Evolutionary conservation across 2,113 vertebrate species (phyloP), one percentile per base, ranked within the genome.

Genomic region (Pluvianellus socialis): DNA sequence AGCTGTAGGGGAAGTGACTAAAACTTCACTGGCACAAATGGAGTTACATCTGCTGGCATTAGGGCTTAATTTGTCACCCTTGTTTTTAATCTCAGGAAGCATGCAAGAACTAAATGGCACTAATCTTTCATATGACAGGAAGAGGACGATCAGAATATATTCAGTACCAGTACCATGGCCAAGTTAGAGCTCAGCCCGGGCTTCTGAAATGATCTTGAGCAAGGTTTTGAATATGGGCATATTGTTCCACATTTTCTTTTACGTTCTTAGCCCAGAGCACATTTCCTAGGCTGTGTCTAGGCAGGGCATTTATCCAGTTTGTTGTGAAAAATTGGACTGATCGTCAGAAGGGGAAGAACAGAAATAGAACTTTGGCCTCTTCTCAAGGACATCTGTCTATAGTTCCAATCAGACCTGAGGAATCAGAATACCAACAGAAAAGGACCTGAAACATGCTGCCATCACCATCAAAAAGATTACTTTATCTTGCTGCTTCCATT

Each of bases 61-160:
- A 91, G 65, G 32, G 35, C 65, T 89, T 88, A 73, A 94, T 96
- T 92, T 94, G 42, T 92, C 86, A 92, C 50, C 92, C 79, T 42
- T 80, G 89, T 80, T 94, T 95, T 81, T 76, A 96, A 89, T 86
- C 72, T 89, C 0, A 4, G 86, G 61, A 87, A 91, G 77, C 53
- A 91, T 52, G 76, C 28, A 86, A 89, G 45, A 89, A 45, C 44
- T 83, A 80, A 86, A 86, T 63, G 68, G 26, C 32, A 33, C 33
- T 71, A 84, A 84, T 95, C 56, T 84, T 86, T 95, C 52, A 70
- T 44, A 59, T 24, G 56, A 62, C 28, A 77, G 14, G 38, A 70
- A 77, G 14, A 80, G 8, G 28, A 67, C n/a, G 40, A 74, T 88
- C 58, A 76, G 47, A 86, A 49, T 52, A 33, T 35, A 53, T 59